Evolutionary conservation across 1,140 invertebrate genomes (phyloP).

Genomic region (Macrotrachela quadricornifera): DNA sequence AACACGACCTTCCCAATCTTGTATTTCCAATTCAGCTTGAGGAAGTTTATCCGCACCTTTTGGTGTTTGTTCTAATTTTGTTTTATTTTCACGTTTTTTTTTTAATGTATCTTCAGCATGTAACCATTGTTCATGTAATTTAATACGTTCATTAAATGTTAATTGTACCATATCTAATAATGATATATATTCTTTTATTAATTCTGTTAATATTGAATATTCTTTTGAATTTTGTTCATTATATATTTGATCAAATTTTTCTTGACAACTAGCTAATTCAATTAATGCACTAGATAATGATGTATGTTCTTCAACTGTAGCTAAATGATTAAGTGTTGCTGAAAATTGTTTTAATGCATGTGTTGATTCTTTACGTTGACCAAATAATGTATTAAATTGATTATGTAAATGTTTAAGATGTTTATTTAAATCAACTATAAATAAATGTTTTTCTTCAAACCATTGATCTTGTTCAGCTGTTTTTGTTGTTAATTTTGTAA

Average conservation of each 20-base stretch:
- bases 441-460: no score
- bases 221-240: constrained; percentile 80
- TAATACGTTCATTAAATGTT: constrained; percentile 90
- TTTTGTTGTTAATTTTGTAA: constrained; percentile 94
- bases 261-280: constrained; percentile 73
- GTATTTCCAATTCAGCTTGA: constrained; percentile 6
- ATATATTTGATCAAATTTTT: constrained; percentile 65
- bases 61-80: constrained; percentile 46
- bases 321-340: constrained; percentile 67
- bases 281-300: constrained; percentile 68
- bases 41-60: not conserved
- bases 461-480: constrained; percentile 81
- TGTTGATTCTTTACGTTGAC: constrained; percentile 44
- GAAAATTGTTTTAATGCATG: constrained; percentile 53
- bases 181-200: constrained; percentile 80
- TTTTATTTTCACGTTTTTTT: constrained; percentile 79
- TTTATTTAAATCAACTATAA: no score
- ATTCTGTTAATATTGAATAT: constrained; percentile 71
- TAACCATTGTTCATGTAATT: constrained; percentile 92
- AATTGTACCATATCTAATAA: constrained; percentile 79
- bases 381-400: no score
- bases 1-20: constrained; percentile 75
- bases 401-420: no score
- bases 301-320: constrained; percentile 81
- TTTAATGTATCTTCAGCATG: constrained; percentile 77